Percentiles rank a stretch among this genome's conserved stretches.
phyloP scores from a whole-genome alignment of 2,797 vertebrate species.

The Hippocampus kuda region DNA sequence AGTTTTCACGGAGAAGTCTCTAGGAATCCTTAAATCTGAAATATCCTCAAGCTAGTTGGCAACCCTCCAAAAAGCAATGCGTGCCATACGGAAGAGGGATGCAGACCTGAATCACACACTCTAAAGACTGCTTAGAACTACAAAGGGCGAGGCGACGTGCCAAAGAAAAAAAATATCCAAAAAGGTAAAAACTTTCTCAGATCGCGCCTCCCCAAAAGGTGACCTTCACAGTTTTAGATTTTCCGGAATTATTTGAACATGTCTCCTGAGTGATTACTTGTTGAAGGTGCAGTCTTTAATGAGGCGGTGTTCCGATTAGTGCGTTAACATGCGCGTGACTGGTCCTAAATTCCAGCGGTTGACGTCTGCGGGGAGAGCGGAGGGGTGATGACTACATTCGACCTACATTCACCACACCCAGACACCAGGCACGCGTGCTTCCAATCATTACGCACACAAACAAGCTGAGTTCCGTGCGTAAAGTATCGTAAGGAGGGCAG shows the following conservation, averaged over 20 bases:
- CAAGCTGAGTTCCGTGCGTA: conserved; percentile 7
- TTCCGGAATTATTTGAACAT: conserved; percentile 67
- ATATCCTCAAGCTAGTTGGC: conserved; percentile 6
- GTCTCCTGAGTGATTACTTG: conserved; percentile 66
- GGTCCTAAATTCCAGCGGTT: conserved; percentile 66
- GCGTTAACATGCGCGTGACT: background rate
- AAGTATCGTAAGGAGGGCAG: background rate
- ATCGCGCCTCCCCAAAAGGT: conserved; percentile 31
- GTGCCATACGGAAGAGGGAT: conserved; percentile 1
- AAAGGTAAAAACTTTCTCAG: background rate
- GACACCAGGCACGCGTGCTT: conserved; percentile 41
- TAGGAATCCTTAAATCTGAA: conserved; percentile 7
- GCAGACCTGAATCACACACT: conserved; percentile 4
- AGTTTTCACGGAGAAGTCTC: conserved; percentile 2
- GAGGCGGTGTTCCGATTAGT: conserved; percentile 54
- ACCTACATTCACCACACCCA: conserved; percentile 67
- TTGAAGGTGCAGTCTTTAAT: conserved; percentile 59
- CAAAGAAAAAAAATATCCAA: background rate
- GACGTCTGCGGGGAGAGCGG: conserved; percentile 64
- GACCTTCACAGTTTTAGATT: conserved; percentile 60
- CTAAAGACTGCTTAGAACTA: conserved; percentile 2
- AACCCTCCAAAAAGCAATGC: conserved; percentile 7
- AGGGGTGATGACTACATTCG: conserved; percentile 62
- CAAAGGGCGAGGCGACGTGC: background rate
- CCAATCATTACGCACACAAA: conserved; percentile 47